Evolutionary conservation across 1,140 invertebrate species (phyloP), one percentile per base, ranked within the genome.

Genomic region (Homarus americanus): DNA sequence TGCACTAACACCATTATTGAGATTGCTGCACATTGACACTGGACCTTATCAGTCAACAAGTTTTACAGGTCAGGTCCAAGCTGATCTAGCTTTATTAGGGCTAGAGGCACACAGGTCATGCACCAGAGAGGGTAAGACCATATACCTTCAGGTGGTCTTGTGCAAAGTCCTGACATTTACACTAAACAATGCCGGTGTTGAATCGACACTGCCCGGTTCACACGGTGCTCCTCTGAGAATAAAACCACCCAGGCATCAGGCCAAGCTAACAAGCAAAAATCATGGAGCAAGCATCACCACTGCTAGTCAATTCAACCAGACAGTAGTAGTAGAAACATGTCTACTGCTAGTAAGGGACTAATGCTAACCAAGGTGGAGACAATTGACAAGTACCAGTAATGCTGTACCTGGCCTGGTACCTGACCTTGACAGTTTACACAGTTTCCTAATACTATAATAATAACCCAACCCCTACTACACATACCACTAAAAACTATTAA

Each of bases 221-320:
- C 36, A 78, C 76, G 28, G 76, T 79, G 76, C 85, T 87, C 75
- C 75, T 66, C 85, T 34, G 73, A 78, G n/a, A 32, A 69, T 69
- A 69, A 69, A 69, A 69, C 63, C 28, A 69, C 63, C 85, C 85
- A 79, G 86, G 86, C 86, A 40, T 66, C 49, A 66, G 76, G 76
- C 76, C 86, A 88, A 82, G 86, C 86, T 88, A 88, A 88, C 86
- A 88, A 87, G 85, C 85, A 87, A 36, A 66, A 44, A 49, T 44
- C 28, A 44, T 49, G 28, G 41, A 36, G 78, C 44, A 41, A 80
- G 78, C 63, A 69, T 69, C 63, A 69, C 63, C 63, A 69, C 63
- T 69, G 63, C 28, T 32, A 69, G n/a, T 69, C 63, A 69, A 32
- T 69, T 32, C 28, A 44, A 79, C 76, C 40, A 44, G 40, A 79